Conservation (phyloP, 2,797 vertebrate genomes). For the Amblyraja radiata region DNA sequence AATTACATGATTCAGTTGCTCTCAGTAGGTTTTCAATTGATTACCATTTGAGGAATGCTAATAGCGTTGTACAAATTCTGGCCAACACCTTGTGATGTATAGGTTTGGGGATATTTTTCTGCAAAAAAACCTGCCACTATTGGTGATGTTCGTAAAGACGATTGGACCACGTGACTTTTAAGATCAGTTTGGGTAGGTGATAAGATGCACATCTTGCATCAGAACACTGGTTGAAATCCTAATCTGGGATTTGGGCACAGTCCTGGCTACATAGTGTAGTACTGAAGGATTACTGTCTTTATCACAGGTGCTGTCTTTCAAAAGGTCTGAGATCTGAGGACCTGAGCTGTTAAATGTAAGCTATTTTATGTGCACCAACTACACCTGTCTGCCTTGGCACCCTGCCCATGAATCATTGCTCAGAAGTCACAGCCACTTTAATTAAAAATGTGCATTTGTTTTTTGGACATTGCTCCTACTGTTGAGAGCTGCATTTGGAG, state of each 20-base stretch:
- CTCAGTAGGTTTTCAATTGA: background rate
- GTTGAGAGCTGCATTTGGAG: background rate
- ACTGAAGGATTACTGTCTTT: background rate
- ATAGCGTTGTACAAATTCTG: background rate
- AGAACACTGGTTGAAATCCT: background rate
- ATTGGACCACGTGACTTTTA: background rate
- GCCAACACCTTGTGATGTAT: background rate
- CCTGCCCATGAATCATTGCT: background rate
- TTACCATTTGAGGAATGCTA: background rate
- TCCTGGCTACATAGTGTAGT: background rate
- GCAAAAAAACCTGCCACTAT: background rate
- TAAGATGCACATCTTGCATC: background rate
- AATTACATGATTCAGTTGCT: background rate
- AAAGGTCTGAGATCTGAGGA: background rate
- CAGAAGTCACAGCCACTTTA: background rate
- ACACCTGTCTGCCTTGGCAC: background rate
- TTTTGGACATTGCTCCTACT: background rate
- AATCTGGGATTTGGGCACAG: background rate
- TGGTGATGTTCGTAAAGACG: background rate
- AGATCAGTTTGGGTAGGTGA: background rate
- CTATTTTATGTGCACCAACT: background rate
- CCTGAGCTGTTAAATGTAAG: background rate
- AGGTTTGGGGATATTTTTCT: background rate
- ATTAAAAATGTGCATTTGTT: background rate
- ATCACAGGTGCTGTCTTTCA: background rate